Percentiles rank a stretch among this genome's conserved stretches.
phyloP scores from a whole-genome alignment of 35 echinoderm and acorn worm species.

The Chiridota heheva region DNA sequence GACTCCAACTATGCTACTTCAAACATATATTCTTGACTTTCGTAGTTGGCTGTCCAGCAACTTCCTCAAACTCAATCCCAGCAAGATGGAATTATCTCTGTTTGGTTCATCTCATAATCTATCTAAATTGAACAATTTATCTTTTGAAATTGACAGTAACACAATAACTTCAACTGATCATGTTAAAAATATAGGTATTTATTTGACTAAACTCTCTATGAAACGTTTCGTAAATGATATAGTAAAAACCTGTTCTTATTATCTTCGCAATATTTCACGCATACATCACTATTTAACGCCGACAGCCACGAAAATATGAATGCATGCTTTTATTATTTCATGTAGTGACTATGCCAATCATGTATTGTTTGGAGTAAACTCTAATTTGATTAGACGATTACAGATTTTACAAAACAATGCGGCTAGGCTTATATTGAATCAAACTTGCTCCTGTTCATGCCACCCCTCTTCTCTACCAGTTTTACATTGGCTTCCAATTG shows the following conservation, averaged over 20 bases:
- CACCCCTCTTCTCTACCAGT: no score
- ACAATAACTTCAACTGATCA: not conserved
- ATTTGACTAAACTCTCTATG: conserved; percentile 17
- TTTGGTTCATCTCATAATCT: not conserved
- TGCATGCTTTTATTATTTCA: conserved; percentile 8
- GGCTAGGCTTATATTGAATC: conserved; percentile 2
- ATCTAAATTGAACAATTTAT: not conserved
- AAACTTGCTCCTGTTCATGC: no score
- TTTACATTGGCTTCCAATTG: no score
- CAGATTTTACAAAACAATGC: conserved; percentile 10
- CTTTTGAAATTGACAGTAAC: not conserved
- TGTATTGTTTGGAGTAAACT: conserved; percentile 1
- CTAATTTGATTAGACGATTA: not conserved
- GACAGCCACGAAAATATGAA: not conserved
- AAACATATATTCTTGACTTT: not conserved
- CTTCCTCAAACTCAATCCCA: conserved; percentile 53
- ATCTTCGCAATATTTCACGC: conserved; percentile 9
- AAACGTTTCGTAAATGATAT: conserved; percentile 3
- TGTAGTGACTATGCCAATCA: conserved; percentile 20
- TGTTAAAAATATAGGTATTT: conserved; percentile 43
- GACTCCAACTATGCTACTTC: not conserved
- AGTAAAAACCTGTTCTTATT: conserved; percentile 10
- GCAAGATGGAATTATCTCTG: conserved; percentile 30
- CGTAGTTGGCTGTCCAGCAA: conserved; percentile 51
- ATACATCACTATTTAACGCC: not conserved